Percentiles rank a stretch among this genome's conserved stretches.
Conservation (phyloP, 1,140 invertebrate species). For the Ylistrum balloti region DNA sequence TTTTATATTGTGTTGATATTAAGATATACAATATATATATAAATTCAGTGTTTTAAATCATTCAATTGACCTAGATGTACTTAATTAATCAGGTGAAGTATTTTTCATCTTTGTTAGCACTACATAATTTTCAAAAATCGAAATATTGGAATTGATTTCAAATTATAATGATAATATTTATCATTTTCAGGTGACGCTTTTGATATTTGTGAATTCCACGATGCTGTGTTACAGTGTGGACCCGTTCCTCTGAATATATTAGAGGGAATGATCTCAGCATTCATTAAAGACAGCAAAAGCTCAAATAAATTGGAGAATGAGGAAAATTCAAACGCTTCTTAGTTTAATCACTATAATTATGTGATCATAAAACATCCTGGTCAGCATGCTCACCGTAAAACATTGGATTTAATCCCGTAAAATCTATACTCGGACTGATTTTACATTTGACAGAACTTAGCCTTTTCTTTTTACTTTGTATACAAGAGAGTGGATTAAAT, state of each 20-base stretch:
- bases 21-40: too few species aligned
- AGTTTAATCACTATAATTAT: neutral
- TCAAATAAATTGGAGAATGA: neutral
- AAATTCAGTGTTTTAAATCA: too few species aligned
- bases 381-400: neutral
- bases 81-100: too few species aligned
- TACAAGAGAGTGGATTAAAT: too few species aligned
- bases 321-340: neutral
- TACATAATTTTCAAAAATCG: too few species aligned
- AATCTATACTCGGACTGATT: neutral
- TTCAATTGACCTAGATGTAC: too few species aligned
- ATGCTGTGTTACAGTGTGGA: slow-evolving; percentile 50
- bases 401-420: neutral
- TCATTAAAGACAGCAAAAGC: slow-evolving; percentile 29
- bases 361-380: neutral
- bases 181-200: slow-evolving; percentile 56
- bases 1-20: too few species aligned
- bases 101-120: too few species aligned
- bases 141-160: too few species aligned
- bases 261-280: slow-evolving; percentile 50
- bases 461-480: too few species aligned
- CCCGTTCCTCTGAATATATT: slow-evolving; percentile 52
- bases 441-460: too few species aligned
- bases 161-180: too few species aligned
- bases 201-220: slow-evolving; percentile 56